phyloP scores from a whole-genome alignment of 2,797 vertebrate species.

The Decapterus maruadsi region DNA sequence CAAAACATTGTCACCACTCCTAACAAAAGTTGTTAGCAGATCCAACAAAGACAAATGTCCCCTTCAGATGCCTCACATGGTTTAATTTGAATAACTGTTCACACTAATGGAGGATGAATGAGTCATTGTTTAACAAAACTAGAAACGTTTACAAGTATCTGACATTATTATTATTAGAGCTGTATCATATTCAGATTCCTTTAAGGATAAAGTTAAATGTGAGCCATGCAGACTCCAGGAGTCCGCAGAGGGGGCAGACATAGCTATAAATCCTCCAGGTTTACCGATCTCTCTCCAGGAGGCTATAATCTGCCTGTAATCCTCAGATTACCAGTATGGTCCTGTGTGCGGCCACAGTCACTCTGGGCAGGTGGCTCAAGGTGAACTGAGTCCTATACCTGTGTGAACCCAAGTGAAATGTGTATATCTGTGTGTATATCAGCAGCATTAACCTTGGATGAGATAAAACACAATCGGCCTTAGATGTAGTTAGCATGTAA shows the following conservation, averaged over 20 bases:
- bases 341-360: constrained; percentile 30
- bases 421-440: background rate
- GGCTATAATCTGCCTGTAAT: constrained; percentile 79
- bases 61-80: background rate
- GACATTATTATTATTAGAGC: too few relatives aligned
- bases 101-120: background rate
- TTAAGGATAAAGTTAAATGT: constrained; percentile 12
- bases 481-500: background rate
- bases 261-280: constrained; percentile 49
- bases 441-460: background rate
- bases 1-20: too few relatives aligned
- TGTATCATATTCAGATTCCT: background rate
- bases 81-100: background rate
- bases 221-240: background rate
- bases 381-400: constrained; percentile 14
- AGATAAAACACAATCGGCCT: background rate
- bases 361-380: constrained; percentile 30
- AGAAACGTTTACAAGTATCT: background rate
- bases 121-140: background rate
- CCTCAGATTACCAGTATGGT: constrained; percentile 72
- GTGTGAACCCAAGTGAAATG: constrained; percentile 21
- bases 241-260: constrained; percentile 30
- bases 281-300: constrained; percentile 52
- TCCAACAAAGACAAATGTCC: background rate
- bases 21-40: too few relatives aligned